These are phyloP conservation scores for Scalopus aquaticus DNA, from an alignment of 2,113 vertebrate genomes.

Conservation along the genomic window DNA sequence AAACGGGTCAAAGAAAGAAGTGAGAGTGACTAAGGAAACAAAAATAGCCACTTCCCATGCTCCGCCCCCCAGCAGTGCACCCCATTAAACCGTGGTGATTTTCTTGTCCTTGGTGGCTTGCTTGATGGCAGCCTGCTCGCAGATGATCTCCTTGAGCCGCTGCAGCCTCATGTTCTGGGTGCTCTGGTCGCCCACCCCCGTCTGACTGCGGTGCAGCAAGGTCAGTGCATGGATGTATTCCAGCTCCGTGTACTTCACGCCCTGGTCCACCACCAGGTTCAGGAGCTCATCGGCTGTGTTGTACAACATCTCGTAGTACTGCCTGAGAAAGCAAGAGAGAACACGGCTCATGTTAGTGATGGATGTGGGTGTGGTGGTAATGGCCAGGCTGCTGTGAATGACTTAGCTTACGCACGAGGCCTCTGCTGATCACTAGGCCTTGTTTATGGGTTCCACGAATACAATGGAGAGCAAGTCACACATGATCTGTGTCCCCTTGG, in stretches of 20 bases:
- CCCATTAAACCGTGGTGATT: slow-evolving; percentile 94
- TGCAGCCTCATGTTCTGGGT: slow-evolving; percentile 96
- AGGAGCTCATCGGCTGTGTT: slow-evolving; percentile 97
- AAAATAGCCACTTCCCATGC: accelerated
- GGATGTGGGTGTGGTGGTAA: accelerated
- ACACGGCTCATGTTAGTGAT: background rate
- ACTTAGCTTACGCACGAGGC: background rate
- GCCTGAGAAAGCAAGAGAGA: slow-evolving; percentile 82
- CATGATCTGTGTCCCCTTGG: background rate
- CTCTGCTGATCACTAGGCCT: no score
- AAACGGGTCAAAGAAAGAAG: background rate
- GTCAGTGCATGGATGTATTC: slow-evolving; percentile 98
- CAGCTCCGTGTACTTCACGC: slow-evolving; percentile 97
- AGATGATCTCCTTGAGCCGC: slow-evolving; percentile 98
- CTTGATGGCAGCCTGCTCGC: slow-evolving; percentile 98
- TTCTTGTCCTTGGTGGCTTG: slow-evolving; percentile 99
- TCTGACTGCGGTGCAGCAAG: slow-evolving; percentile 97
- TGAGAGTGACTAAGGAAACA: background rate
- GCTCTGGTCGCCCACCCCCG: slow-evolving; percentile 95
- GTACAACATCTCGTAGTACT: slow-evolving; percentile 99
- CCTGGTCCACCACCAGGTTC: slow-evolving; percentile 98
- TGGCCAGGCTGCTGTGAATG: background rate
- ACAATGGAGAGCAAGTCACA: background rate
- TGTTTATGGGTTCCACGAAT: background rate
- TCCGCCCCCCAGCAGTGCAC: accelerated